Evolutionary conservation across 2,888 invertebrate genomes (phyloP).

Genomic region (Stenurella melanura): DNA sequence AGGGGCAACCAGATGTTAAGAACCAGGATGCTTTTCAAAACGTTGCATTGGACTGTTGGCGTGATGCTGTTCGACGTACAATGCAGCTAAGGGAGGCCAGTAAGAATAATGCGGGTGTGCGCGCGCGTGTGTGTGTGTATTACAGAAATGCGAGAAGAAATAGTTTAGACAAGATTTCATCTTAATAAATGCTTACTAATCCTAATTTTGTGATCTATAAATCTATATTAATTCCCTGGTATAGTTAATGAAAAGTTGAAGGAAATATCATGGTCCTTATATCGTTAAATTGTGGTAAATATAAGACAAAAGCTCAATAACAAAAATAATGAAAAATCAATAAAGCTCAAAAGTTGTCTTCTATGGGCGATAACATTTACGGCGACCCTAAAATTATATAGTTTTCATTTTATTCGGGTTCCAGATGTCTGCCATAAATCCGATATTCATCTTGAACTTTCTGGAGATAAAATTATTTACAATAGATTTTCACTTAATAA

Average conservation of each 20-base stretch:
- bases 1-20: no score
- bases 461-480: slow-evolving; percentile 46
- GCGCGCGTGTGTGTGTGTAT: no score
- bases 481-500: slow-evolving; percentile 51
- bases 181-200: no score
- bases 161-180: no score
- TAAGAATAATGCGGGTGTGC: no score
- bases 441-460: slow-evolving; percentile 49
- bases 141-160: no score
- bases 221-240: background rate
- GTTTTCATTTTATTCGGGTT: slow-evolving; percentile 56
- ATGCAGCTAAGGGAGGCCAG: no score
- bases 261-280: background rate
- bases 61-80: no score
- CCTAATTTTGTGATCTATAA: no score
- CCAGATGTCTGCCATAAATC: slow-evolving; percentile 60
- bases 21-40: no score
- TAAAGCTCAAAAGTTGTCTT: slow-evolving; percentile 42
- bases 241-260: background rate
- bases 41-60: no score
- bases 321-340: slow-evolving; percentile 47
- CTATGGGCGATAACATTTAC: slow-evolving; percentile 55
- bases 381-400: slow-evolving; percentile 55
- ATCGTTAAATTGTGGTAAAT: slow-evolving; percentile 13
- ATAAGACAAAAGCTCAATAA: slow-evolving; percentile 27